Evolutionary conservation across 2,113 vertebrate genomes (phyloP), one percentile per base, ranked within the genome.

Genomic region (Salminus brasiliensis): DNA sequence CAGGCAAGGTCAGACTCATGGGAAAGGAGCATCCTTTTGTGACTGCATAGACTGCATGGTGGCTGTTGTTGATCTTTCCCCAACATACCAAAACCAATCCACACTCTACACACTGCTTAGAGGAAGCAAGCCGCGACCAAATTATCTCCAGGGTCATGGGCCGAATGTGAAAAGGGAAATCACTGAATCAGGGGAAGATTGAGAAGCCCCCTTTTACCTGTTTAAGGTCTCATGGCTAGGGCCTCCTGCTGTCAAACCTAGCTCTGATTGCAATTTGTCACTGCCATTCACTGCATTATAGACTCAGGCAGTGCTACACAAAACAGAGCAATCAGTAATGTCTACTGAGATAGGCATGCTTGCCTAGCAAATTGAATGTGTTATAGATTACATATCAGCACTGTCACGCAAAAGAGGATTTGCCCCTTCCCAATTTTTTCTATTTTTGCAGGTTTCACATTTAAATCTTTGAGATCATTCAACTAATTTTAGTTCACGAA

Each of bases 1-100:
- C 49, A 78, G 76, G 39, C 23, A 69, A 78, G 67, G 76, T 78
- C 76, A 71, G 76, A 49, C 53, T 70, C 76, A 60, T 47, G 66
- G 52, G 52, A 70, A 70, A 43, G 60, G 53, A 49, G 30, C 66
- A 0, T 78, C 60, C 68, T 30, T 70, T 59, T 70, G 41, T 47
- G 52, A 36, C 53, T 60, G 43, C 32, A n/a, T 36, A 66, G 71
- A 71, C 76, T 78, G 67, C 67, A 71, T 62, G 39, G 47, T 30
- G 29, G 29, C 67, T 39, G 25, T 29, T 32, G 55, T 49, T 71
- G 68, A 70, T 62, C 76, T 78, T 62, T 71, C 13, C 41, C 41
- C 39, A 78, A 43, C 66, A 79, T 36, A 71, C 73, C 47, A 59
- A 34, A 68, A 74, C 72, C 67, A 67, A 67, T 75, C 71, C 53